Percentiles rank a stretch among this genome's conserved stretches.
These are phyloP conservation scores for Esox niger DNA, from an alignment of 2,113 vertebrate genomes.

Conservation along the genomic window DNA sequence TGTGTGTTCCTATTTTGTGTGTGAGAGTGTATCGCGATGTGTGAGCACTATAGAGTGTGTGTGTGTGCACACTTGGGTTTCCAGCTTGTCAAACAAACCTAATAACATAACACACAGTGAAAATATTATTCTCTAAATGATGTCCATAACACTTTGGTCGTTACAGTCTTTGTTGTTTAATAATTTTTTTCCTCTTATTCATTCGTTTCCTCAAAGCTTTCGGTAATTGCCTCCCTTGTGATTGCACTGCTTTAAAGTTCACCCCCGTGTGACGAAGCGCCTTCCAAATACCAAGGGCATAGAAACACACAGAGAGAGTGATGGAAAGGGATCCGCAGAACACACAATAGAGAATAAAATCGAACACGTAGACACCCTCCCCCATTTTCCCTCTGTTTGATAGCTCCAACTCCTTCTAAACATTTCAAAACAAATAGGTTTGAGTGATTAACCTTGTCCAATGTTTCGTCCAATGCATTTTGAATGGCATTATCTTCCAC, in stretches of 20 bases:
- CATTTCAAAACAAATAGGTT: conserved; percentile 46
- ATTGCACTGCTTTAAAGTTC: conserved; percentile 30
- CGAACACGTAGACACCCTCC: not conserved
- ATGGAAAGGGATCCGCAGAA: not conserved
- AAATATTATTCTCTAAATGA: conserved; percentile 30
- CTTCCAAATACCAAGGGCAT: conserved; percentile 48
- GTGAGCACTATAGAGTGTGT: not conserved
- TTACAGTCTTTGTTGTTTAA: conserved; percentile 52
- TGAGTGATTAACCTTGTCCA: conserved; percentile 54
- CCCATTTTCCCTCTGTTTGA: conserved; percentile 13
- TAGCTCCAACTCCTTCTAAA: conserved; percentile 39
- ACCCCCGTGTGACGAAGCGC: conserved; percentile 40
- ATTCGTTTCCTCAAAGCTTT: conserved; percentile 35
- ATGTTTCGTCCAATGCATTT: conserved; percentile 28
- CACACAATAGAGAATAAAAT: not conserved
- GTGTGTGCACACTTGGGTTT: conserved; percentile 12
- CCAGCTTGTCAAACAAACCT: not conserved
- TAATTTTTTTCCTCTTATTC: conserved; percentile 36
- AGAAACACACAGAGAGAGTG: conserved; percentile 36
- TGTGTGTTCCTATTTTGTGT: not conserved
- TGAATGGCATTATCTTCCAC: conserved; percentile 47
- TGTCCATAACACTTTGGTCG: conserved; percentile 33
- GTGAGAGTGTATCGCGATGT: not conserved
- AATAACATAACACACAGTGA: not conserved
- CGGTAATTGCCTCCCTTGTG: conserved; percentile 61